Evolutionary conservation across 1,140 invertebrate species (phyloP).

Genomic region (Micrasema minimum): DNA sequence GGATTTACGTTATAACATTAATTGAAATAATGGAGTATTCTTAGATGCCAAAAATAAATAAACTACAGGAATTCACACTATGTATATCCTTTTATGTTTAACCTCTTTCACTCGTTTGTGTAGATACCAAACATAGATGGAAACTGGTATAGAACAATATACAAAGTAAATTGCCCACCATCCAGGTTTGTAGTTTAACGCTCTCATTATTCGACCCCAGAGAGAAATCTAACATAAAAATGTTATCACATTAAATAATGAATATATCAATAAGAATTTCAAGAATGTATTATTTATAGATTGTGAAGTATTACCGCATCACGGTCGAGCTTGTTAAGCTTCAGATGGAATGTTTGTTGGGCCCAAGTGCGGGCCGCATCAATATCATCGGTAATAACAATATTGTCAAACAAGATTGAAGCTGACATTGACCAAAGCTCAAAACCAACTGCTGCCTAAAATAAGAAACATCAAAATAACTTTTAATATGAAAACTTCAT

Average conservation of each 20-base stretch:
- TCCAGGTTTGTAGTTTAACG: constrained; percentile 81
- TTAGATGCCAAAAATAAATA: too few relatives aligned
- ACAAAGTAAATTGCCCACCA: constrained; percentile 82
- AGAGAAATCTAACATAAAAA: constrained; percentile 68
- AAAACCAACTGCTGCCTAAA: constrained; percentile 89
- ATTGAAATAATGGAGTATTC: too few relatives aligned
- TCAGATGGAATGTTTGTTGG: constrained; percentile 85
- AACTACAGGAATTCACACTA: too few relatives aligned
- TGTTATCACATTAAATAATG: neutral
- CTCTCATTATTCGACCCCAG: constrained; percentile 78
- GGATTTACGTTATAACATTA: too few relatives aligned
- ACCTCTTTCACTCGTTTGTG: constrained; percentile 75
- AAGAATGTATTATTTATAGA: neutral
- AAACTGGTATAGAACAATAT: constrained; percentile 79
- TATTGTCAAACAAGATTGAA: constrained; percentile 94
- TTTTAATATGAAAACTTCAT: neutral
- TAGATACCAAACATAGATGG: constrained; percentile 77
- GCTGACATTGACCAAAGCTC: constrained; percentile 99
- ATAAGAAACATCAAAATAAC: neutral
- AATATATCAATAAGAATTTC: constrained; percentile 4
- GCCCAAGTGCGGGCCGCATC: constrained; percentile 85
- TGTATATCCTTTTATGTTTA: constrained; percentile 48
- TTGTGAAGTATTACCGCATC: constrained; percentile 76
- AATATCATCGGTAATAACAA: constrained; percentile 89
- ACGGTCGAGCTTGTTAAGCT: constrained; percentile 80